Evolutionary conservation across 2,888 invertebrate species (phyloP).

Genomic region (Stictocephala bisonia): DNA sequence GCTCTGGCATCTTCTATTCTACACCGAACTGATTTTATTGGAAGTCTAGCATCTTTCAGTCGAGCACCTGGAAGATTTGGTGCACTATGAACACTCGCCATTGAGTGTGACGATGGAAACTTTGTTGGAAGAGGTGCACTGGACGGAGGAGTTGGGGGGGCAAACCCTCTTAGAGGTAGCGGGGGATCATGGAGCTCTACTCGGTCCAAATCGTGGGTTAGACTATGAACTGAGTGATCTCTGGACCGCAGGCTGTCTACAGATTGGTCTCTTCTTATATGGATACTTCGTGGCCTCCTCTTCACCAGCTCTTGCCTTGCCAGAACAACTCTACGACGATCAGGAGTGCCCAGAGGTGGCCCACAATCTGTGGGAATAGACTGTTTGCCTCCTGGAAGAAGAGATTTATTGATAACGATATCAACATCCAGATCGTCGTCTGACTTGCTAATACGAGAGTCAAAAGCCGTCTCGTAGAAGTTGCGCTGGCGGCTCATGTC

Average conservation of each 20-base stretch:
- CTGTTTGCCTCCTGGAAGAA: conserved; percentile 44
- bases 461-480: conserved; percentile 91
- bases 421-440: conserved; percentile 86
- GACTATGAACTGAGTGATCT: conserved; percentile 43
- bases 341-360: conserved; percentile 1
- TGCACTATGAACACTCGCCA: conserved; percentile 85
- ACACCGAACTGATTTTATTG: conserved; percentile 70
- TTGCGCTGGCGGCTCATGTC: conserved; percentile 54
- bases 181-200: conserved; percentile 47
- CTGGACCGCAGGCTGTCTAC: conserved; percentile 21
- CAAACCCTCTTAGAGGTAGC: conserved; percentile 51
- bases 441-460: conserved; percentile 85
- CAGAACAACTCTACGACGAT: conserved; percentile 14
- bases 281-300: conserved; percentile 23
- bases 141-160: conserved; percentile 83
- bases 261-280: conserved; percentile 15
- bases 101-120: conserved; percentile 66
- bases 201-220: conserved; percentile 48
- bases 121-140: conserved; percentile 86
- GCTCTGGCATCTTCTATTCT: conserved; percentile 43
- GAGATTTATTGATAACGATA: conserved; percentile 54
- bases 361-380: neutral
- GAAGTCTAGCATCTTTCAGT: conserved; percentile 78
- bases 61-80: conserved; percentile 65
- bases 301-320: conserved; percentile 32